phyloP scores from a whole-genome alignment of 2,797 vertebrate species.

The Okamejei kenojei region DNA sequence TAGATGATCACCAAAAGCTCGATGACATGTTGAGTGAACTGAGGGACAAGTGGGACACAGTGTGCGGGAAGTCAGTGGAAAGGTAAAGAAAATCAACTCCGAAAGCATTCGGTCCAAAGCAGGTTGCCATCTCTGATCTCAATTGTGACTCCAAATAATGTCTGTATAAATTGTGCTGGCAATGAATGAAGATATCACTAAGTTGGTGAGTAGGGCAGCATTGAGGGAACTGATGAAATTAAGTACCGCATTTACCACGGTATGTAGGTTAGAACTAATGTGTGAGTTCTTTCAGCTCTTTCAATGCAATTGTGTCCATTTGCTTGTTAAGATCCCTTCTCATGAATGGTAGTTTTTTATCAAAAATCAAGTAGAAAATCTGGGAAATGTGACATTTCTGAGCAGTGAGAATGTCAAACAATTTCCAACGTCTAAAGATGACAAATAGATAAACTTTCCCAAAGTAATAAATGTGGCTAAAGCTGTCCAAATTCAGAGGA shows the following conservation, averaged over 20 bases:
- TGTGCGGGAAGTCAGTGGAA: slow-evolving; percentile 96
- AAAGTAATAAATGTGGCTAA: neutral
- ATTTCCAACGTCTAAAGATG: neutral
- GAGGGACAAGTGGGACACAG: slow-evolving; percentile 96
- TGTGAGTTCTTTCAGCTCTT: neutral
- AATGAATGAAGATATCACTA: neutral
- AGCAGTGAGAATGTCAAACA: neutral
- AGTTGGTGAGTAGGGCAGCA: neutral
- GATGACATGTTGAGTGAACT: slow-evolving; percentile 94
- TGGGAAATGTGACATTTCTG: neutral
- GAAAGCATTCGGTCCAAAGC: neutral
- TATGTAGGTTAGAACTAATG: too few relatives aligned
- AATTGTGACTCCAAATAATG: neutral
- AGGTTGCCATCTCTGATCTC: neutral
- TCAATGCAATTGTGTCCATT: neutral
- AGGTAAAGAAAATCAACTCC: slow-evolving; percentile 60
- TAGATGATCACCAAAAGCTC: slow-evolving; percentile 89
- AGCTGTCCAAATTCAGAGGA: neutral
- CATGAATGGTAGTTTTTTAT: neutral
- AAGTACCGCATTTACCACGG: neutral
- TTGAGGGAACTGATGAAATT: neutral
- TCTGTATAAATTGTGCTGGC: neutral
- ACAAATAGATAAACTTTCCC: neutral
- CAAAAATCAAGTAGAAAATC: neutral
- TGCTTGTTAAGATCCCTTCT: neutral